Conservation (phyloP, 2,113 vertebrate genomes). For the Grammomys surdaster region DNA sequence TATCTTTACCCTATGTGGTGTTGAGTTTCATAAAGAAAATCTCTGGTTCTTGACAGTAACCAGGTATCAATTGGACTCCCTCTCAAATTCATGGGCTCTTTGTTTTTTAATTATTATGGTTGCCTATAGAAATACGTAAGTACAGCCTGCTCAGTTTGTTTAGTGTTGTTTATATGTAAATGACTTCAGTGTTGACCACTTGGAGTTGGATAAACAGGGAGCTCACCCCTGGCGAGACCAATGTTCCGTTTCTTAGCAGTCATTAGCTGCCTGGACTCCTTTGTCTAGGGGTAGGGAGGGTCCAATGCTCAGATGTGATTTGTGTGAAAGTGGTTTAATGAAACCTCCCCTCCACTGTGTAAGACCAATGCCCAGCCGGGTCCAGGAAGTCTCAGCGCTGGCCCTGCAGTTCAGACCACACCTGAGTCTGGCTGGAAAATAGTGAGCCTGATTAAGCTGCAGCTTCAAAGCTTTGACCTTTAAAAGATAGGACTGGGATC, state of each 20-base stretch:
- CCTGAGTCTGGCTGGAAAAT: neutral
- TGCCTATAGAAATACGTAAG: neutral
- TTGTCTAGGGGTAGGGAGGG: neutral
- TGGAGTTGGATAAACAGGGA: neutral
- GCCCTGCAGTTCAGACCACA: neutral
- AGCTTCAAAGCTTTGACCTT: neutral
- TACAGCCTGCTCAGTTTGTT: neutral
- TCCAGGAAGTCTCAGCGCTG: neutral
- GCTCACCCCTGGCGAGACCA: neutral
- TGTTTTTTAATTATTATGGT: neutral
- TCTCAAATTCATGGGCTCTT: neutral
- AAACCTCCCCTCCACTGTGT: neutral
- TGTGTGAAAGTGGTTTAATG: neutral
- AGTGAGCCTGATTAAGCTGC: neutral
- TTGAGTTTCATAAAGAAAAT: neutral
- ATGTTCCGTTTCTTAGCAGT: neutral
- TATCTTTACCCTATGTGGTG: too few relatives aligned
- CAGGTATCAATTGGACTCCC: neutral
- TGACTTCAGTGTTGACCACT: neutral
- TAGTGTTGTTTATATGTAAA: neutral
- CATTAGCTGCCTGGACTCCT: neutral
- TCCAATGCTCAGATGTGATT: neutral
- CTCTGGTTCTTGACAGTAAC: neutral
- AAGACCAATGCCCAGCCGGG: neutral
- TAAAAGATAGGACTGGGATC: fast-evolving